These are phyloP conservation scores for Chlorodrepanis virens DNA, from an alignment of 2,113 vertebrate species.

Conservation along the genomic window DNA sequence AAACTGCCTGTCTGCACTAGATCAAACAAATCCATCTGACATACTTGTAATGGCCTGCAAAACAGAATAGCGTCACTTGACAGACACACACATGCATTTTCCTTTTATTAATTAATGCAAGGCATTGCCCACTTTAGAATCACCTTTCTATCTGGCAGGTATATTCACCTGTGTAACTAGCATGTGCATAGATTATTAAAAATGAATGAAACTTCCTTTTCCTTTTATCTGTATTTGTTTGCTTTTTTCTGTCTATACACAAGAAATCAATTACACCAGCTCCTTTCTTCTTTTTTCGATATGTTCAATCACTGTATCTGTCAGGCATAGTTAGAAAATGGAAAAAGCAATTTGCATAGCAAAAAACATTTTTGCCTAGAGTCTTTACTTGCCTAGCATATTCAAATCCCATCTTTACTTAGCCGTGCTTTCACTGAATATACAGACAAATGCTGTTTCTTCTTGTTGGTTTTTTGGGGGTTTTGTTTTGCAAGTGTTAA, in stretches of 20 bases:
- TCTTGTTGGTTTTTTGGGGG: rapidly evolving
- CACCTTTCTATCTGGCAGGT: neutral
- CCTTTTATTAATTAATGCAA: neutral
- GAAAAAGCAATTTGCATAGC: neutral
- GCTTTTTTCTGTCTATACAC: neutral
- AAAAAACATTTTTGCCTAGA: neutral
- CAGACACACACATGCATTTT: neutral
- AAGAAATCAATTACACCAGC: neutral
- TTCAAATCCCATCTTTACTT: neutral
- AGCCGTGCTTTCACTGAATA: neutral
- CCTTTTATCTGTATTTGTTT: neutral
- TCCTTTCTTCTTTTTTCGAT: neutral
- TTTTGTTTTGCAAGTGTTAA: neutral
- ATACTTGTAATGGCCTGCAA: neutral
- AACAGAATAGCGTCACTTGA: neutral
- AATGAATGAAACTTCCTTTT: neutral
- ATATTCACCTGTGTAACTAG: neutral
- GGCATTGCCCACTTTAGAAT: neutral
- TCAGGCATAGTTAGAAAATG: neutral
- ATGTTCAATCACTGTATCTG: neutral
- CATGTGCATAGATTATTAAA: neutral
- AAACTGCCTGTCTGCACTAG: neutral
- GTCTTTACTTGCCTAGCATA: neutral
- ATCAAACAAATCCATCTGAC: neutral
- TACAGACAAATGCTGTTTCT: neutral